Evolutionary conservation across 2,797 vertebrate species (phyloP), one percentile per base, ranked within the genome.

Genomic region (Halcyon chelicuti): DNA sequence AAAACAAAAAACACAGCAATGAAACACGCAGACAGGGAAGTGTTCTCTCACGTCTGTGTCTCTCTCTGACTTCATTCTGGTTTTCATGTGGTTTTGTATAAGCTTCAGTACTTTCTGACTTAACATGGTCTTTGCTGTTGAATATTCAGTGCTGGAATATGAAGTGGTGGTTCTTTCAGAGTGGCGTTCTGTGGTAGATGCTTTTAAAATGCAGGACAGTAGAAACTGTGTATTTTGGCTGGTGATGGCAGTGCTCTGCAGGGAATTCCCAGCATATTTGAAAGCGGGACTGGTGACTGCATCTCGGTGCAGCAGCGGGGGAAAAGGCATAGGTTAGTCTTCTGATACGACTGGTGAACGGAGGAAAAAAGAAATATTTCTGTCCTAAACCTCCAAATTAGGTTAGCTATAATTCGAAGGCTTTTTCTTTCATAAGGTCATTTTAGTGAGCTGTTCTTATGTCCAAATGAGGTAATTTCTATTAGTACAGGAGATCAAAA

Each of bases 211-310:
- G 35, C 2, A 76, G 60, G 49, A 26, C 71, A 31, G 74, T 63
- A 61, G 80, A 60, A 86, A 78, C 39, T 91, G 87, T 95, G 46
- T 96, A 11, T 95, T 88, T 95, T 90, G 90, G 70, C 90, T 73
- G 82, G 28, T 1, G 4, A 3, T 84, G 67, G 29, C 79, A 33
- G 62, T 20, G 35, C 57, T 88, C 90, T 76, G 79, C 71, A 74
- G 63, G 95, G 93, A 95, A 86, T 94, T 93, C 67, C 47, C 76
- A 39, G 75, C 51, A 40, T 86, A 58, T 83, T 44, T 92, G 70
- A 81, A 80, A 90, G 81, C 65, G 42, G 71, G 35, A 72, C 39
- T 86, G 65, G 47, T 86, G 87, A 55, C 31, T 47, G 51, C 13
- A 9, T 67, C 73, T 66, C 81, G 70, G 35, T 85, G 49, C 46